phyloP scores from a whole-genome alignment of 2,888 invertebrate genomes.

The Volucella bombylans region DNA sequence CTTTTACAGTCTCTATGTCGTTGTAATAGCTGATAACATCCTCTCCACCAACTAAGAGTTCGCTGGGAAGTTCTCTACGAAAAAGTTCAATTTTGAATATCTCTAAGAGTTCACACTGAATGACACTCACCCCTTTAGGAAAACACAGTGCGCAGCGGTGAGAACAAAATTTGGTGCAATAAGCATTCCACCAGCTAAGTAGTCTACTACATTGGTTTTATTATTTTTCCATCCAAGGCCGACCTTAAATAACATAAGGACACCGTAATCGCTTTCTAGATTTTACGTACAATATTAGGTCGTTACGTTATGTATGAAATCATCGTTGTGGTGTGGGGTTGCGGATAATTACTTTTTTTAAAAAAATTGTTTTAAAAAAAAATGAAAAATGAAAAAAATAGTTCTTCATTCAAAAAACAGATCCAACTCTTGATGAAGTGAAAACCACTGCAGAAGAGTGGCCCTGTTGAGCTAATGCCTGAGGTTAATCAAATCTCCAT shows the following conservation, averaged over 20 bases:
- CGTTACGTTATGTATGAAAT: no score
- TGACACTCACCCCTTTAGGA: conserved; percentile 13
- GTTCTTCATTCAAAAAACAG: no score
- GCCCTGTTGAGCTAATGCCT: no score
- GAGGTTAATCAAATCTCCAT: no score
- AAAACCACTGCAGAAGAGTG: no score
- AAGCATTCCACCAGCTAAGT: conserved; percentile 22
- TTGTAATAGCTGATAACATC: conserved; percentile 11
- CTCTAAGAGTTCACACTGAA: not conserved
- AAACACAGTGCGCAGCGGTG: conserved; percentile 21
- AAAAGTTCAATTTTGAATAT: not conserved
- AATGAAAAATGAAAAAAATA: no score
- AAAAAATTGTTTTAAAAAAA: no score
- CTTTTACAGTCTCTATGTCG: not conserved
- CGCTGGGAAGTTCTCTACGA: conserved; percentile 5
- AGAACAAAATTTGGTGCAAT: conserved; percentile 13
- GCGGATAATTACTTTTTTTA: no score
- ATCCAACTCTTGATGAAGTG: no score
- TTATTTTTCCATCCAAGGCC: conserved; percentile 26
- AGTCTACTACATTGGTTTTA: not conserved
- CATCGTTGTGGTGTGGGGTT: no score
- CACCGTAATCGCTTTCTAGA: no score
- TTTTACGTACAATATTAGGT: no score
- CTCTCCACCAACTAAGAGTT: conserved; percentile 19
- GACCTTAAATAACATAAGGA: not conserved